Percentiles rank a stretch among this genome's conserved stretches.
Conservation (phyloP, 2,888 invertebrate genomes). For the Oligia fasciuncula region DNA sequence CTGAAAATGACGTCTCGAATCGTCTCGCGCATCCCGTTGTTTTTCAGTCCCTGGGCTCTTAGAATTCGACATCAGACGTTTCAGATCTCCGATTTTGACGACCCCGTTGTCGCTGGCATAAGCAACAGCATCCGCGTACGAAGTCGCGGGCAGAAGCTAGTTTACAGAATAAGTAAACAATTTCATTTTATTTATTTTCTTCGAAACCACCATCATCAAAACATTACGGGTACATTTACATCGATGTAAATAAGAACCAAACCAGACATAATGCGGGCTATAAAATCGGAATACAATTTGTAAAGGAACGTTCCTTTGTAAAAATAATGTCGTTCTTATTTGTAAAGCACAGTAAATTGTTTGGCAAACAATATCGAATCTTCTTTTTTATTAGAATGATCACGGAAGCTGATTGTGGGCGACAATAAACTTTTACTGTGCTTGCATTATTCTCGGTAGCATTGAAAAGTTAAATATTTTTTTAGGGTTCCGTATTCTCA, state of each 20-base stretch:
- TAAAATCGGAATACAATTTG: conserved; percentile 42
- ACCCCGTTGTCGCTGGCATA: no score
- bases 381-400: conserved; percentile 34
- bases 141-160: no score
- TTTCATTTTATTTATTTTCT: background rate
- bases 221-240: conserved; percentile 13
- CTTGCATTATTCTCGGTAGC: background rate
- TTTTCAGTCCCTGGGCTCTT: no score
- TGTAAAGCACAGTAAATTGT: conserved; percentile 43
- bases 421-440: conserved; percentile 5
- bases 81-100: no score
- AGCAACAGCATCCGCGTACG: no score
- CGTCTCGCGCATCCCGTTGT: no score
- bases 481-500: background rate
- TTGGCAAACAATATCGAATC: conserved; percentile 35
- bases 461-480: background rate
- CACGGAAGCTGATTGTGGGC: conserved; percentile 17
- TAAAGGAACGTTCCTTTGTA: conserved; percentile 20
- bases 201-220: background rate
- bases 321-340: conserved; percentile 41
- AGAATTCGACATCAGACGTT: no score
- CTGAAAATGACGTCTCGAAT: no score
- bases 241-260: conserved; percentile 26
- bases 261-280: conserved; percentile 20
- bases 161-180: no score